Percentiles rank a stretch among this genome's conserved stretches.
Conservation (phyloP, 2,797 vertebrate species). For the Manis javanica region DNA sequence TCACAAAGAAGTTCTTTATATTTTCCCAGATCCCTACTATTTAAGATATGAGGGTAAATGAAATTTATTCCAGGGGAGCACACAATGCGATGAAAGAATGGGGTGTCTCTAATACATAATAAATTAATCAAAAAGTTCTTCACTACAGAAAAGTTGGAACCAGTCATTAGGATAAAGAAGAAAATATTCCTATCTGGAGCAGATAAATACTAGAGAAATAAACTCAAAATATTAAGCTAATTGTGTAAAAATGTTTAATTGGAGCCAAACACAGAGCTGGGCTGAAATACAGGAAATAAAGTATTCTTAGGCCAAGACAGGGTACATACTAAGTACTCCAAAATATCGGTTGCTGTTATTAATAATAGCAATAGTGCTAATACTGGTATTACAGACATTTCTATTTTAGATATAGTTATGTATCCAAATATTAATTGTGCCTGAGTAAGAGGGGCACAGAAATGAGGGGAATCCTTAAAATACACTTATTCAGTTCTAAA, state of each 20-base stretch:
- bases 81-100: neutral
- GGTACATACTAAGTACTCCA: neutral
- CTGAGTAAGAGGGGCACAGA: neutral
- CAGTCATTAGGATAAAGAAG: neutral
- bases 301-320: neutral
- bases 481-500: neutral
- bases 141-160: neutral
- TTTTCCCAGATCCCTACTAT: neutral
- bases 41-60: neutral
- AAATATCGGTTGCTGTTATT: rapidly evolving
- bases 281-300: no score
- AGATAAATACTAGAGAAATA: neutral
- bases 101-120: neutral
- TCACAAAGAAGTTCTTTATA: neutral
- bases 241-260: neutral
- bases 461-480: neutral
- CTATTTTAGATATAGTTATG: neutral
- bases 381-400: neutral
- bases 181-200: neutral
- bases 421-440: neutral
- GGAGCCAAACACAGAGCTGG: neutral
- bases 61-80: neutral
- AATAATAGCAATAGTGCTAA: neutral
- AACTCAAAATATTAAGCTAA: neutral
- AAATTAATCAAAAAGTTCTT: neutral